A percentile compares a stretch with the other conserved stretches of the same genome.
These are phyloP conservation scores for Oxyscelio sp. DNA, from an alignment of 2,888 invertebrate genomes.

Conservation along the genomic window DNA sequence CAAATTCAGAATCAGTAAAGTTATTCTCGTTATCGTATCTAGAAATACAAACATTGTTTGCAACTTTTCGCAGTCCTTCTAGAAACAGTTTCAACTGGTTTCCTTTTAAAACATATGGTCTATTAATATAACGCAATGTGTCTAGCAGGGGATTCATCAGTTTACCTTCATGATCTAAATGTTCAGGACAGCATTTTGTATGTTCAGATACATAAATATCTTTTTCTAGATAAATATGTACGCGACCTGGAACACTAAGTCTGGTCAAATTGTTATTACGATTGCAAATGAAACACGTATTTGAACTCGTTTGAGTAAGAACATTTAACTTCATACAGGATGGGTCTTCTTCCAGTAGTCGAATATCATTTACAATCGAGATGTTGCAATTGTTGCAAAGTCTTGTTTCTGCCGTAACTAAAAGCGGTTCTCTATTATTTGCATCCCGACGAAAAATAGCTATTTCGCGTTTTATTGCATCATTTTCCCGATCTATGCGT, in stretches of 20 bases:
- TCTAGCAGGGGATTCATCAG: not conserved
- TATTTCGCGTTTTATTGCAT: no score
- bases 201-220: conserved; percentile 13
- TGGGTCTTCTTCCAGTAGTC: conserved; percentile 7
- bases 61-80: conserved; percentile 17
- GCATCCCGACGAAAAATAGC: no score
- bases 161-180: not conserved
- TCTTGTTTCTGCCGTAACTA: not conserved
- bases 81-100: not conserved
- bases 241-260: not conserved
- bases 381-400: conserved; percentile 17
- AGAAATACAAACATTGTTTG: not conserved
- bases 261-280: not conserved
- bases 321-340: conserved; percentile 12
- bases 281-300: conserved; percentile 9
- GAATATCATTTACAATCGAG: conserved; percentile 7
- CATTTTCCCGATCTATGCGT: no score
- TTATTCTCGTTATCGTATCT: conserved; percentile 18
- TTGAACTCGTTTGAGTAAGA: conserved; percentile 3
- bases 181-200: conserved; percentile 10
- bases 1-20: conserved; percentile 9
- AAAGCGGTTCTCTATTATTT: no score
- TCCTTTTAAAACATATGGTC: conserved; percentile 14
- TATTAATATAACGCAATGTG: conserved; percentile 15
- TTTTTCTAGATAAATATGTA: conserved; percentile 5